Evolutionary conservation across 1,140 invertebrate genomes (phyloP), one percentile per base, ranked within the genome.

Genomic region (Drosophila subpulchrella): DNA sequence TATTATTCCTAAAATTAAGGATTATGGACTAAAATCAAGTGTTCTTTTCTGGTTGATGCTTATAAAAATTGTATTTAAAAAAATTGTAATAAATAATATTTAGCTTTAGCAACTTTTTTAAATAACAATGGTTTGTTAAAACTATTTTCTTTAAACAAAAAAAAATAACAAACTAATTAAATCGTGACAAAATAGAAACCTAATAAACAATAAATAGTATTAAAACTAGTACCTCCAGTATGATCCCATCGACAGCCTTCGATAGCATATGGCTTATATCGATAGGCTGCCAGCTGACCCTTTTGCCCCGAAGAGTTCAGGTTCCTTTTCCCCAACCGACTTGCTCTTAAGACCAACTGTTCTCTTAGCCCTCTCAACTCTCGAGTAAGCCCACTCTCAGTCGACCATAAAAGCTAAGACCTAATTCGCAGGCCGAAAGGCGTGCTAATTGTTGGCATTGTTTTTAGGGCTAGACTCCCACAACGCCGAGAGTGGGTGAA

Each of bases 391-490:
- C 47, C 63, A 42, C 72, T 59, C 68, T 74, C 79, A 47, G 38
- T 41, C 41, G 47, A 32, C 47, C 47, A 79, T 73, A 71, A 61
- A 77, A 66, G 17, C 44, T 68, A 78, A 78, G 70, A 81, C 78
- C 74, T 72, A 67, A 61, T 79, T 83, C 44, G 36, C 59, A 70
- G 48, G 48, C 36, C 61, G 44, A 53, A 51, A 36, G 36, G 27
- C 63, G 51, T 66, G 50, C 68, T 66, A 81, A 78, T 80, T 56
- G 71, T 68, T 63, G 46, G 63, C 46, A 77, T 71, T 71, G 56
- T 65, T 75, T 58, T 54, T 66, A 67, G 42, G 39, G 39, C 38
- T 58, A 54, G 56, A 75, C 80, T 82, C 84, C 80, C 72, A 74
- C 76, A 71, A 61, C 34, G 41, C 47, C 47, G 51, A 38, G 51